phyloP scores from a whole-genome alignment of 2,797 vertebrate species.

The Anabas testudineus region DNA sequence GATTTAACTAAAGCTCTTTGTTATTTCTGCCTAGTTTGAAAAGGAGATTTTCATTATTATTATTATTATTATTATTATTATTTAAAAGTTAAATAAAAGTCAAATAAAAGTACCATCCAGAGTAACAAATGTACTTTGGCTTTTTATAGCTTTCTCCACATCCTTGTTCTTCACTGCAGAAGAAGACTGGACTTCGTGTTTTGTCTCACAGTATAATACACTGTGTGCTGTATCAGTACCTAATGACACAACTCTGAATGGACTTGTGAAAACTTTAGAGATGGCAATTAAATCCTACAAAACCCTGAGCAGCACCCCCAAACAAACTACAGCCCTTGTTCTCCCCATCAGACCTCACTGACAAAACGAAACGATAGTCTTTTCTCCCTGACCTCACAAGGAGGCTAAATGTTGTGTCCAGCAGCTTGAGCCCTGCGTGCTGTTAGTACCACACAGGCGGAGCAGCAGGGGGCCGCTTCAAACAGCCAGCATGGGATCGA shows the following conservation, averaged over 20 bases:
- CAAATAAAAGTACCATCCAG: neutral
- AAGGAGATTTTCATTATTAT: neutral
- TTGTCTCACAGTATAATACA: slow-evolving; percentile 25
- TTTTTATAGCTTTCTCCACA: neutral
- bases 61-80: too few relatives aligned
- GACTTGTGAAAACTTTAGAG: slow-evolving; percentile 76
- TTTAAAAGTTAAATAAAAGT: slow-evolving; percentile 3
- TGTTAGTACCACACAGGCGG: slow-evolving; percentile 84
- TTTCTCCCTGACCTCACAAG: slow-evolving; percentile 80
- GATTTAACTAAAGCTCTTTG: neutral
- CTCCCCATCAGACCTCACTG: slow-evolving; percentile 32
- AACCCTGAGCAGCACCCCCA: slow-evolving; percentile 61
- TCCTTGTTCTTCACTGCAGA: neutral
- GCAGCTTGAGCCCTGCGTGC: slow-evolving; percentile 83
- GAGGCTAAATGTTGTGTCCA: slow-evolving; percentile 85
- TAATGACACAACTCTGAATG: slow-evolving; percentile 69
- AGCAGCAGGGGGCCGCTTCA: slow-evolving; percentile 79
- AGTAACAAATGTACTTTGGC: neutral
- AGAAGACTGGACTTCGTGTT: slow-evolving; percentile 11
- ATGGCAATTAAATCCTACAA: slow-evolving; percentile 74
- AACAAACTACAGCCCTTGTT: slow-evolving; percentile 68
- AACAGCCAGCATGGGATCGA: slow-evolving; percentile 81
- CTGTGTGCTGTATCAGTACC: slow-evolving; percentile 49
- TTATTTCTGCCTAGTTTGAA: neutral
- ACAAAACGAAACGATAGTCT: too few relatives aligned